These are phyloP conservation scores for Zeuzera pyrina DNA, from an alignment of 2,888 invertebrate species.

Conservation along the genomic window DNA sequence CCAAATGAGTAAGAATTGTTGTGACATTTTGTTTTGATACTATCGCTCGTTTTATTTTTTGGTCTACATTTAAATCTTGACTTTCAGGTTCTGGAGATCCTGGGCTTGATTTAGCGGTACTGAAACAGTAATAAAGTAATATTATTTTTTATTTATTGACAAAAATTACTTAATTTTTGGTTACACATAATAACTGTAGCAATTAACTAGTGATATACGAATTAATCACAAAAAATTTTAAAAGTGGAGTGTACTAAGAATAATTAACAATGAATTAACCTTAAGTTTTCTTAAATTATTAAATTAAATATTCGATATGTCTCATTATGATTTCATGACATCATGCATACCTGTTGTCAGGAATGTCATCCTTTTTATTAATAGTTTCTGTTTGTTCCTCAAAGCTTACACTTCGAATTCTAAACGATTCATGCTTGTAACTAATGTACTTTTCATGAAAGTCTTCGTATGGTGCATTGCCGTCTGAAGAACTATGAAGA, in stretches of 20 bases:
- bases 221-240: no score
- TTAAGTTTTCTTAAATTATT: neutral
- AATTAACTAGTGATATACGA: neutral
- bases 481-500: constrained; percentile 73
- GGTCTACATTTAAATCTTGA: constrained; percentile 31
- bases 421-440: constrained; percentile 79
- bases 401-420: constrained; percentile 81
- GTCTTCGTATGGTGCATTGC: constrained; percentile 77
- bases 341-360: constrained; percentile 49
- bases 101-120: constrained; percentile 76
- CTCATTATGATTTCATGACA: no score
- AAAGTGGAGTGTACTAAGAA: no score
- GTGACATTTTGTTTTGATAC: constrained; percentile 46
- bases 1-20: constrained; percentile 53
- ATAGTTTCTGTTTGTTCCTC: constrained; percentile 72
- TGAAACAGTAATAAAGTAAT: constrained; percentile 27
- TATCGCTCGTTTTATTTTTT: constrained; percentile 39
- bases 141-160: constrained; percentile 9
- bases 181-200: constrained; percentile 9
- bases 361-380: constrained; percentile 43
- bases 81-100: constrained; percentile 70
- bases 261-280: neutral
- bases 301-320: neutral
- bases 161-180: neutral
- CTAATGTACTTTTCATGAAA: constrained; percentile 87